phyloP scores from a whole-genome alignment of 2,797 vertebrate genomes.

The Girardinus metallicus region DNA sequence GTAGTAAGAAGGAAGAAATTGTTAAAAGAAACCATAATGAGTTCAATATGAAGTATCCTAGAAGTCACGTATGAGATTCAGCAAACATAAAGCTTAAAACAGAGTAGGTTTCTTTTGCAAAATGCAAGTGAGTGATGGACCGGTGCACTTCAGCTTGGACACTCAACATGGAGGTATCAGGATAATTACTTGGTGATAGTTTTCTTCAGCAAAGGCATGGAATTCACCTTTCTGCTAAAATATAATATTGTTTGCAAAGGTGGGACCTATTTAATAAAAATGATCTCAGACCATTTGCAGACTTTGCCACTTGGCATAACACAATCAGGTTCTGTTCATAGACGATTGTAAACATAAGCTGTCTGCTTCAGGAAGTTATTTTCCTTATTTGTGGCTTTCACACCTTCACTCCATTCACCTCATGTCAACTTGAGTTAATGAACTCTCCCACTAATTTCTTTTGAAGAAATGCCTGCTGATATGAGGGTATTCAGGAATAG shows the following conservation, averaged over 20 bases:
- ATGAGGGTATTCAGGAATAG: neutral
- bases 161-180: neutral
- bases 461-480: neutral
- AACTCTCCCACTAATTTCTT: neutral
- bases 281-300: neutral
- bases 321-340: neutral
- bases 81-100: neutral
- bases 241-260: neutral
- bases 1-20: neutral
- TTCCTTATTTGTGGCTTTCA: neutral
- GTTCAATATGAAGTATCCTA: neutral
- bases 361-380: neutral
- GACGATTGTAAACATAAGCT: neutral
- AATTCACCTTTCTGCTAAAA: neutral
- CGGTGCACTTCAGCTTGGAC: neutral
- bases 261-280: neutral
- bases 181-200: neutral
- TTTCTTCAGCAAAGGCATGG: neutral
- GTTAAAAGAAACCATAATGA: neutral
- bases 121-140: neutral
- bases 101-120: neutral
- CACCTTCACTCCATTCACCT: neutral
- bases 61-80: neutral
- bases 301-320: neutral
- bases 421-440: neutral